Percentiles rank a stretch among this genome's conserved stretches.
phyloP scores from a whole-genome alignment of 2,113 vertebrate genomes.

The Synchiropus splendidus region DNA sequence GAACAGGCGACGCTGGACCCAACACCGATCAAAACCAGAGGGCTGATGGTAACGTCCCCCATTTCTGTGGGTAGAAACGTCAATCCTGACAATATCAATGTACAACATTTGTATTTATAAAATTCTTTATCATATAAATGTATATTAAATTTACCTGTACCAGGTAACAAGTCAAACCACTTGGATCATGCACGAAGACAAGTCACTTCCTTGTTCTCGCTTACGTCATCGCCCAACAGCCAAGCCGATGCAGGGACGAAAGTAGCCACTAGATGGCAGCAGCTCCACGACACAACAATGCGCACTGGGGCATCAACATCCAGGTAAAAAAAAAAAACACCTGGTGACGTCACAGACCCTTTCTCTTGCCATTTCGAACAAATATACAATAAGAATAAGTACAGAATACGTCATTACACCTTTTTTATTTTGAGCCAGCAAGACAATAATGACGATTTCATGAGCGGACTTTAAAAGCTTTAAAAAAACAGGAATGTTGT shows the following conservation, averaged over 20 bases:
- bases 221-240: conserved; percentile 15
- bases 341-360: no score
- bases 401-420: no score
- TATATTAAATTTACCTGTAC: no score
- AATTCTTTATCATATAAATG: neutral
- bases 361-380: no score
- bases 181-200: rapidly evolving
- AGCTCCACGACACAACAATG: no score
- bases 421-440: no score
- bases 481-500: no score
- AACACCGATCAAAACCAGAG: conserved; percentile 48
- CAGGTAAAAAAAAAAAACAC: no score
- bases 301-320: no score
- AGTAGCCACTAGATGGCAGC: conserved; percentile 23
- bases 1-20: conserved; percentile 66
- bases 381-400: no score
- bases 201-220: conserved; percentile 22
- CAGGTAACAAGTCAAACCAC: neutral
- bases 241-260: conserved; percentile 14
- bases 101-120: neutral
- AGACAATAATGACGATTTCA: no score
- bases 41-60: conserved; percentile 46
- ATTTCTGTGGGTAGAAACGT: conserved; percentile 35
- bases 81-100: neutral
- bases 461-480: no score